phyloP scores from a whole-genome alignment of 2,888 invertebrate genomes.

The Panopea generosa region DNA sequence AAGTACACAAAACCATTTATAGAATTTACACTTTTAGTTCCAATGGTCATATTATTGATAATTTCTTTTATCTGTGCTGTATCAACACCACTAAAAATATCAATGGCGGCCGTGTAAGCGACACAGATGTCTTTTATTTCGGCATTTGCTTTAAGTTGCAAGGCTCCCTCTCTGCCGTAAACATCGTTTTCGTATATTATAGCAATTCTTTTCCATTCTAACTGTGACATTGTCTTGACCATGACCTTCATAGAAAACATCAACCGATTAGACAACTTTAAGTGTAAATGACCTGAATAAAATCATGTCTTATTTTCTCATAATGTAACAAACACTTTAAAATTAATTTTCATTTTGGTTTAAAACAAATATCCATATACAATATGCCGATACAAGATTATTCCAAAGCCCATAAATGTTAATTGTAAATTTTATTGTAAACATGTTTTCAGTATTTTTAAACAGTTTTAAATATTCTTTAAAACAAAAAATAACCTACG shows the following conservation, averaged over 20 bases:
- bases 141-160: constrained; percentile 22
- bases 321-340: no score
- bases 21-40: constrained; percentile 12
- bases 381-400: no score
- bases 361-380: no score
- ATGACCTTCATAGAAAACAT: constrained; percentile 67
- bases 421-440: no score
- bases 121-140: constrained; percentile 55
- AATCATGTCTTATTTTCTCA: no score
- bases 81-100: constrained; percentile 14
- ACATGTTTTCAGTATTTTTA: no score
- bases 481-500: no score
- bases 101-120: constrained; percentile 16
- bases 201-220: constrained; percentile 71
- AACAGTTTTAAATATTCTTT: no score
- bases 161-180: constrained; percentile 55
- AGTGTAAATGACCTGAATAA: no score
- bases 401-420: no score
- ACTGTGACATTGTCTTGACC: constrained; percentile 48
- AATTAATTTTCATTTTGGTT: no score
- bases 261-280: no score
- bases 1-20: constrained; percentile 37
- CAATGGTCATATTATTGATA: constrained; percentile 13
- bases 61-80: constrained; percentile 9
- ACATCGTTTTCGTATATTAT: constrained; percentile 61